Percentiles rank a stretch among this genome's conserved stretches.
Evolutionary conservation across 1,140 invertebrate species (phyloP).

Genomic region (Zaprionus davidi): DNA sequence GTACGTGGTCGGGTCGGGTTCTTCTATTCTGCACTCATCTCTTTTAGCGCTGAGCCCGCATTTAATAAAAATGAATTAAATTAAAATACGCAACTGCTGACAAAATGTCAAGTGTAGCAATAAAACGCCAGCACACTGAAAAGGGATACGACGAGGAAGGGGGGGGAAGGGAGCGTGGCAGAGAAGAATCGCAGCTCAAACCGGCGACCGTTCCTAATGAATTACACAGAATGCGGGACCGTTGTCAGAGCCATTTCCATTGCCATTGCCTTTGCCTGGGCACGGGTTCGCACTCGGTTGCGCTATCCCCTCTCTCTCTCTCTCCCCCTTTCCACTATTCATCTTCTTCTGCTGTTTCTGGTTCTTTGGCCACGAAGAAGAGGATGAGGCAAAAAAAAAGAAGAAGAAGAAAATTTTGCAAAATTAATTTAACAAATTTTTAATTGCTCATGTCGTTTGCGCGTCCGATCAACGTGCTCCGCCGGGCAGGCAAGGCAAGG

Average conservation of each 20-base stretch:
- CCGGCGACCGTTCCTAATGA: constrained; percentile 66
- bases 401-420: constrained; percentile 48
- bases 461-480: constrained; percentile 48
- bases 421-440: constrained; percentile 83
- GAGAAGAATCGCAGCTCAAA: constrained; percentile 16
- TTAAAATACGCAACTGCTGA: constrained; percentile 77
- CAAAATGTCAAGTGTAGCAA: constrained; percentile 82
- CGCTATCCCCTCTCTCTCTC: background rate
- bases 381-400: constrained; percentile 7
- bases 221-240: constrained; percentile 77
- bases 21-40: constrained; percentile 13
- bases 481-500: background rate
- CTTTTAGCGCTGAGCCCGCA: constrained; percentile 59
- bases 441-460: constrained; percentile 82
- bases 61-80: constrained; percentile 82
- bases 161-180: background rate
- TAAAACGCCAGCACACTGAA: constrained; percentile 62
- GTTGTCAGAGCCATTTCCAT: constrained; percentile 15
- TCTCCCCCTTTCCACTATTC: background rate
- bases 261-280: background rate
- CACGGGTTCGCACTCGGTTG: background rate
- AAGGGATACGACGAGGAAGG: background rate
- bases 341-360: constrained; percentile 20
- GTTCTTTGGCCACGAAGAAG: constrained; percentile 18
- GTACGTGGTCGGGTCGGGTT: too few species aligned